A percentile compares a stretch with the other conserved stretches of the same genome.
Evolutionary conservation across 2,888 invertebrate genomes (phyloP).

Genomic region (Aphodius granarius): DNA sequence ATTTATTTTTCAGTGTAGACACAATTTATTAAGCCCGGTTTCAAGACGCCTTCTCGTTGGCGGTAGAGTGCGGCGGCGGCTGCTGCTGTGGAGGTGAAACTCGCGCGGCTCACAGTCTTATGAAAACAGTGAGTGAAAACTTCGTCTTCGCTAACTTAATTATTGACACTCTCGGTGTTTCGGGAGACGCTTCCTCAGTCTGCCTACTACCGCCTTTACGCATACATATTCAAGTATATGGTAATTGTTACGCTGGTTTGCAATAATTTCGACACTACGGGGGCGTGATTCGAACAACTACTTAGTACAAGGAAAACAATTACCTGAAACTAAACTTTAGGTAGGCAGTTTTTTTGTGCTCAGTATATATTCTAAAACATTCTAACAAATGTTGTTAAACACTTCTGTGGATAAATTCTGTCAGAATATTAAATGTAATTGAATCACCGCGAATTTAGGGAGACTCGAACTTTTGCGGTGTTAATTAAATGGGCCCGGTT

Average conservation of each 20-base stretch:
- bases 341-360: too few species aligned
- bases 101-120: slow-evolving; percentile 27
- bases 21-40: slow-evolving; percentile 34
- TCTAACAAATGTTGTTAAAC: not conserved
- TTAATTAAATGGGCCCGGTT: slow-evolving; percentile 49
- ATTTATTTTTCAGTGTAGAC: slow-evolving; percentile 39
- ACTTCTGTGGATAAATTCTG: not conserved
- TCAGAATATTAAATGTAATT: not conserved
- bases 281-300: not conserved
- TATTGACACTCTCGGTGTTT: slow-evolving; percentile 37
- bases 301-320: not conserved
- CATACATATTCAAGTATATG: not conserved
- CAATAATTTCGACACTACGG: not conserved
- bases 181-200: slow-evolving; percentile 1
- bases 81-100: slow-evolving; percentile 20
- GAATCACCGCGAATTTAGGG: not conserved
- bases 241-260: not conserved
- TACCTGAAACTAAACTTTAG: not conserved
- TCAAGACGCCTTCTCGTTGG: not conserved
- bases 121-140: slow-evolving; percentile 34
- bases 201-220: not conserved
- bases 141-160: slow-evolving; percentile 38
- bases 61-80: not conserved
- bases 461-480: slow-evolving; percentile 44
- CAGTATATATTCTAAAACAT: not conserved